A percentile compares a stretch with the other conserved stretches of the same genome.
Conservation (phyloP, 2,888 invertebrate genomes). For the Megastigmus dorsalis region DNA sequence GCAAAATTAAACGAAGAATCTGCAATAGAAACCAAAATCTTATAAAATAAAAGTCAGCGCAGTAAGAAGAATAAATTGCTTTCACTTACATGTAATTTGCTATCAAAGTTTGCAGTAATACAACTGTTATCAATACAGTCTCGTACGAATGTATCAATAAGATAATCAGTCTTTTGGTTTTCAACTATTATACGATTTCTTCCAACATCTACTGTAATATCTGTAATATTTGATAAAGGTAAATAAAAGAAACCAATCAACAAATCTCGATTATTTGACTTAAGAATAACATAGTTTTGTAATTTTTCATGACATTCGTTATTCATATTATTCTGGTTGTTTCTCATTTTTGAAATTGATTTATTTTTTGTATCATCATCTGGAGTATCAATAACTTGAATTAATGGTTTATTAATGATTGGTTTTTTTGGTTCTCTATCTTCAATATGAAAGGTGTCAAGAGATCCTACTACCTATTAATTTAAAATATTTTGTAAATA, state of each 20-base stretch:
- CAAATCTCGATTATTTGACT: conserved; percentile 76
- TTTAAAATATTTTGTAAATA: conserved; percentile 11
- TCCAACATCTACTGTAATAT: conserved; percentile 82
- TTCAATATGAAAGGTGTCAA: conserved; percentile 85
- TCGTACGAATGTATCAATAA: conserved; percentile 83
- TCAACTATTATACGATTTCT: conserved; percentile 85
- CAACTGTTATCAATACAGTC: conserved; percentile 79
- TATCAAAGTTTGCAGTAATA: conserved; percentile 76
- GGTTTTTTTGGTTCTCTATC: conserved; percentile 80
- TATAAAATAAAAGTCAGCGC: conserved; percentile 21
- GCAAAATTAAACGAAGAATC: conserved; percentile 67
- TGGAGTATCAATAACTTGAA: conserved; percentile 77
- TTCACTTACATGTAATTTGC: conserved; percentile 74
- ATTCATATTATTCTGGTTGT: background rate
- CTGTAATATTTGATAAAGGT: conserved; percentile 74
- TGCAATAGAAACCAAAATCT: conserved; percentile 57
- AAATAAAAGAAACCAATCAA: conserved; percentile 80
- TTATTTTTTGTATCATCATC: conserved; percentile 30
- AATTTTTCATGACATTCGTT: background rate
- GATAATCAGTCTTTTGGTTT: conserved; percentile 77
- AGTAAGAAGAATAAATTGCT: too few species aligned
- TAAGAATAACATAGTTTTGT: conserved; percentile 63
- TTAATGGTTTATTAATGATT: conserved; percentile 75
- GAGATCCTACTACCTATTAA: conserved; percentile 79
- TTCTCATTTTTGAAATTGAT: conserved; percentile 7